Percentiles rank a stretch among this genome's conserved stretches.
Conservation (phyloP, 2,113 vertebrate species). For the Callithrix jacchus region DNA sequence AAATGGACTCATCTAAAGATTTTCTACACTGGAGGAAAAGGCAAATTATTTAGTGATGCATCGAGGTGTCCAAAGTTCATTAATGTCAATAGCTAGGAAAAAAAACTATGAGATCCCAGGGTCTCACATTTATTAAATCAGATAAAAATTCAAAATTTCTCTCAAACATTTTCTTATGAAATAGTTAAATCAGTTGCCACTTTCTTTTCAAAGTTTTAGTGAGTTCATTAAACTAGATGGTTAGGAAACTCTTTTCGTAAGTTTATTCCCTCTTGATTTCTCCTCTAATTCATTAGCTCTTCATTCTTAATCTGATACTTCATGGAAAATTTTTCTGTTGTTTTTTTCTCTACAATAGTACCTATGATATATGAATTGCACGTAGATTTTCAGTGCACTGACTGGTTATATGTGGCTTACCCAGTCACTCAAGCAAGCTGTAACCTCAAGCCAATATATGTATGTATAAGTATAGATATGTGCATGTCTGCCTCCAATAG, state of each 20-base stretch:
- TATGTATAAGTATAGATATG: fast-evolving
- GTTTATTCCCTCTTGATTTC: background rate
- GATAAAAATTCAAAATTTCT: background rate
- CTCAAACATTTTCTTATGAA: background rate
- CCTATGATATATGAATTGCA: background rate
- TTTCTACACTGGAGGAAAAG: background rate
- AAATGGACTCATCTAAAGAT: background rate
- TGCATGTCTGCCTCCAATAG: background rate
- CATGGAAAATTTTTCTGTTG: background rate
- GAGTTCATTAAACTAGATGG: background rate
- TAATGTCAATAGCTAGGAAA: background rate
- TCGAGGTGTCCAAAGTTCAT: background rate
- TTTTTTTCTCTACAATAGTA: background rate
- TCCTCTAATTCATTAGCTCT: background rate
- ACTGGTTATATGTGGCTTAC: background rate
- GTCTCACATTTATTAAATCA: background rate
- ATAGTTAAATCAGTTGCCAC: background rate
- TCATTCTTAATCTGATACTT: background rate
- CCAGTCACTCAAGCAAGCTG: background rate
- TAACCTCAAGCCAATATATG: background rate
- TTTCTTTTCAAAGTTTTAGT: background rate
- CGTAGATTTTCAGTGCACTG: background rate
- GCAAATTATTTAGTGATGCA: background rate
- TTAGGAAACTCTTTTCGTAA: background rate
- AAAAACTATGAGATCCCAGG: background rate